Base-by-base conservation (phyloP, 2,113 vertebrate species). In the Dasyurus viverrinus region DNA sequence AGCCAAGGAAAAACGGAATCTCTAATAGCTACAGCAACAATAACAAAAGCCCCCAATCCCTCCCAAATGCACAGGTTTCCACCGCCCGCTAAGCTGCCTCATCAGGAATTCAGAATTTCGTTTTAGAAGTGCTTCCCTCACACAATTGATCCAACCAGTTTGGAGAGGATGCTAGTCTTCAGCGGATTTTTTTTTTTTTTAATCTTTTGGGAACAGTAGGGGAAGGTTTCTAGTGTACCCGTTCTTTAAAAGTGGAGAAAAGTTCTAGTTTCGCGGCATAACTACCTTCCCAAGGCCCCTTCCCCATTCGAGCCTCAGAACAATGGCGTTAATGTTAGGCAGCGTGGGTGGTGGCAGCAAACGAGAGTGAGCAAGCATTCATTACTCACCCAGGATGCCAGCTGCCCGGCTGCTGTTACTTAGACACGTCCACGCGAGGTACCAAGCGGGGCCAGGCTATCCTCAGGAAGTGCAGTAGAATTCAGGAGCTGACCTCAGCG, bases 401-500 rank as follows among this genome's bases (percentile, higher is more conserved):
- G 53, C 93, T 30, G 76, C 95, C 60, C 54, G 94, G 94, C 94
- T 55, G 98, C 8, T 53, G 97, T 93, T 96, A 5, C 0, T 54
- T 95, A 96, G 95, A 0, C 91, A 8, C 53, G 27, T 93, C 50
- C 48, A 46, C 96, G 90, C 90, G 94, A 93, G 96, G 98, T 97
- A 95, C 97, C 97, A 98, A 54, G 96, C 96, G 4, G 98, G 95
- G 97, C 96, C 98, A 92, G 96, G 97, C 97, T 94, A 95, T 95
- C 96, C 97, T 96, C 95, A 94, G 96, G 96, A 98, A 98, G 98
- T 97, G 98, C 98, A 96, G 97, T 57, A 90, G 60, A 97, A 98
- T 98, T 98, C 98, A 96, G 95, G 97, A 97, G 98, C 98, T 98
- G 98, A 98, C 98, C 98, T 98, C 98, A 98, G 97, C 19, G 68